These are phyloP conservation scores for Lysandra bellargus DNA, from an alignment of 2,888 invertebrate genomes.

Conservation along the genomic window DNA sequence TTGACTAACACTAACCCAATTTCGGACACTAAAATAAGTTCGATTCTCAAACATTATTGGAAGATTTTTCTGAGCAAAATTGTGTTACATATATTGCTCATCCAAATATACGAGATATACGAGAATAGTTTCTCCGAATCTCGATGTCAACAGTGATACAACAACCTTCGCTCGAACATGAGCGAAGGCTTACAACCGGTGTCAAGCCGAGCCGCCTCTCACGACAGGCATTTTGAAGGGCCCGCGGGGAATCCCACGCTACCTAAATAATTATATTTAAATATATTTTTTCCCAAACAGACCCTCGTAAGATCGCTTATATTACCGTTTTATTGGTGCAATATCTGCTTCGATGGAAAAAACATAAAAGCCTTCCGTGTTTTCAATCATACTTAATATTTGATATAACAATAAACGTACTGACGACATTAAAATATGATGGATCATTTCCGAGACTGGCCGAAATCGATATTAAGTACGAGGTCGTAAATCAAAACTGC, in stretches of 20 bases:
- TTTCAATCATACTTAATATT: conserved; percentile 31
- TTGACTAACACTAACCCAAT: conserved; percentile 40
- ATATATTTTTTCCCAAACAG: not conserved
- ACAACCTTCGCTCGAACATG: not conserved
- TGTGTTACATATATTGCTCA: not conserved
- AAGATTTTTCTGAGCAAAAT: not conserved
- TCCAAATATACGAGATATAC: not conserved
- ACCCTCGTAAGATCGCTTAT: not conserved
- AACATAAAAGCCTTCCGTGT: conserved; percentile 12
- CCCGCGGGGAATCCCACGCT: not conserved
- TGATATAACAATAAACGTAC: conserved; percentile 30
- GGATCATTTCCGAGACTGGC: conserved; percentile 30
- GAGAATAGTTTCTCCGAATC: not conserved
- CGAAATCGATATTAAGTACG: conserved; percentile 47
- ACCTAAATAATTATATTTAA: conserved; percentile 16
- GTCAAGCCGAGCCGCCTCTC: conserved; percentile 5
- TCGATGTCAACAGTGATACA: not conserved
- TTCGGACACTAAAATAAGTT: conserved; percentile 36
- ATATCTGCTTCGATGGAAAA: conserved; percentile 8
- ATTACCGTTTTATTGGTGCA: not conserved
- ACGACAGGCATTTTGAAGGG: not conserved
- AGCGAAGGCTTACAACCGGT: conserved; percentile 9
- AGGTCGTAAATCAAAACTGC: conserved; percentile 53
- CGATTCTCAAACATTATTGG: not conserved
- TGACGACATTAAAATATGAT: conserved; percentile 28